A percentile compares a stretch with the other conserved stretches of the same genome.
Evolutionary conservation across 1,140 invertebrate genomes (phyloP).

Genomic region (Stegodyphus mimosarum): DNA sequence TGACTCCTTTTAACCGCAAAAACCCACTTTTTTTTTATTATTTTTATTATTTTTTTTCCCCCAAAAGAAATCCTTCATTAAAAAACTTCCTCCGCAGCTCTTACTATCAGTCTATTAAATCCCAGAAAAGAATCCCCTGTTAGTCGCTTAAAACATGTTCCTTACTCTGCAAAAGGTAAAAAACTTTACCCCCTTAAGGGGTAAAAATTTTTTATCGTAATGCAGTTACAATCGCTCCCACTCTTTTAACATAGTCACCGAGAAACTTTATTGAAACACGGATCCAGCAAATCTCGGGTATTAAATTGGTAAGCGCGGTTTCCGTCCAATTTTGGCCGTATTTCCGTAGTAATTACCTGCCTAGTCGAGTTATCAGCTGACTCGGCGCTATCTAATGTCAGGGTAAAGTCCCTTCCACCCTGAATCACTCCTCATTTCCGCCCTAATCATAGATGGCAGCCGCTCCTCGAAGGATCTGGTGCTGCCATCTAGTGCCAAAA

Average conservation of each 20-base stretch:
- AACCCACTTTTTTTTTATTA: too few relatives aligned
- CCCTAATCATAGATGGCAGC: conserved; percentile 9
- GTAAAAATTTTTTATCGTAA: conserved; percentile 14
- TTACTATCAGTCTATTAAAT: conserved; percentile 51
- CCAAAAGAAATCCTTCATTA: conserved; percentile 51
- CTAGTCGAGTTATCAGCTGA: conserved; percentile 58
- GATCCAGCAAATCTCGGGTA: conserved; percentile 46
- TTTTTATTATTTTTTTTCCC: too few relatives aligned
- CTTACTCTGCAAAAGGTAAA: conserved; percentile 35
- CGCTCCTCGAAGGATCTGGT: conserved; percentile 15
- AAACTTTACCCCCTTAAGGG: conserved; percentile 4
- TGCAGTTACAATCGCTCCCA: conserved; percentile 48
- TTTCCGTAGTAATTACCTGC: conserved; percentile 61
- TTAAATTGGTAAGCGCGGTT: conserved; percentile 59
- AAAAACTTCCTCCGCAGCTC: conserved; percentile 5
- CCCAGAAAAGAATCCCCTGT: conserved; percentile 44
- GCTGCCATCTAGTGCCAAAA: conserved; percentile 32
- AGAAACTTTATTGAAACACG: conserved; percentile 50
- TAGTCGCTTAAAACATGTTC: conserved; percentile 38
- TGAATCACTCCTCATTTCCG: conserved; percentile 58
- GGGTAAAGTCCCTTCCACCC: conserved; percentile 41
- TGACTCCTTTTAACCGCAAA: background rate
- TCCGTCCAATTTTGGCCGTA: conserved; percentile 60
- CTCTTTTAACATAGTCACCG: conserved; percentile 6
- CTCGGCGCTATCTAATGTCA: conserved; percentile 59